Conservation (phyloP, 2,797 vertebrate genomes). For the Geotrypetes seraphini region DNA sequence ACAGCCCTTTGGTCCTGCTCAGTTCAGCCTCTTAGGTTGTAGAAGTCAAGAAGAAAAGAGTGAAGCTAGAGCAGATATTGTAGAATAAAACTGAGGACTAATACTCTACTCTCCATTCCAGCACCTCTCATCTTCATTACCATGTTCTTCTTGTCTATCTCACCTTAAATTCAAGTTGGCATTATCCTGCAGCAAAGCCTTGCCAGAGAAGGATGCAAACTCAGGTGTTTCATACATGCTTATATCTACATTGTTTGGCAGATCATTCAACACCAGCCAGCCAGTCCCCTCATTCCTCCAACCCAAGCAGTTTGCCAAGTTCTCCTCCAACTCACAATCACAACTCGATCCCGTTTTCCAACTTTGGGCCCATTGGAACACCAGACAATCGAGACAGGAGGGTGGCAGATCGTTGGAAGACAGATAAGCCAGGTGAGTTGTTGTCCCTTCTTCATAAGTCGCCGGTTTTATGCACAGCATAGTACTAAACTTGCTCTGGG, state of each 20-base stretch:
- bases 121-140: too few relatives aligned
- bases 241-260: constrained; percentile 24
- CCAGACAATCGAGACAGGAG: constrained; percentile 87
- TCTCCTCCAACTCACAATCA: constrained; percentile 95
- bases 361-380: constrained; percentile 91
- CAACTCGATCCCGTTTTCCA: constrained; percentile 80
- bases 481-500: background rate
- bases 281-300: constrained; percentile 96
- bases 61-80: too few relatives aligned
- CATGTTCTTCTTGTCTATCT: background rate
- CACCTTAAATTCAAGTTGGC: background rate
- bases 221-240: constrained; percentile 4
- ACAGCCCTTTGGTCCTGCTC: too few relatives aligned
- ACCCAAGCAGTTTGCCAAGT: constrained; percentile 93
- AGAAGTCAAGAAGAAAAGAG: too few relatives aligned
- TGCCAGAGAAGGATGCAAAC: background rate
- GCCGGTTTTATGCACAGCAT: fast-evolving
- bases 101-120: too few relatives aligned
- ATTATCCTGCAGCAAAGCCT: constrained; percentile 2
- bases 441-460: background rate
- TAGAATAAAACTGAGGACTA: too few relatives aligned
- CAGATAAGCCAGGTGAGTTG: constrained; percentile 76
- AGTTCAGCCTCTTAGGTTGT: too few relatives aligned
- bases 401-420: constrained; percentile 84
- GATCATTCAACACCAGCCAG: constrained; percentile 98